A percentile compares a stretch with the other conserved stretches of the same genome.
phyloP scores from a whole-genome alignment of 2,888 invertebrate genomes.

The Drosophila pseudotalamancana region DNA sequence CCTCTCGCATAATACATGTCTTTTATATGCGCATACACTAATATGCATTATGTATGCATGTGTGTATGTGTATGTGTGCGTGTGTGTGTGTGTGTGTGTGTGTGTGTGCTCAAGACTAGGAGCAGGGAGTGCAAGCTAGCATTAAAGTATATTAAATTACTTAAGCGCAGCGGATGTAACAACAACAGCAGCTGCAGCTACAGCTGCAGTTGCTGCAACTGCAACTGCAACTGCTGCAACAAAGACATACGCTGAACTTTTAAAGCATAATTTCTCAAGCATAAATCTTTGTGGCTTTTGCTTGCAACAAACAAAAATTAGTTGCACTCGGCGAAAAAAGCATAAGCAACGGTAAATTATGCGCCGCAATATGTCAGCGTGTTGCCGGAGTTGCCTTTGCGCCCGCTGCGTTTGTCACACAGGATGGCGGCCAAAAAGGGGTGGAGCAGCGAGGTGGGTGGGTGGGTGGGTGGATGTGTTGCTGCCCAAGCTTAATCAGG shows the following conservation, averaged over 20 bases:
- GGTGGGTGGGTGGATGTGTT: slow-evolving; percentile 1
- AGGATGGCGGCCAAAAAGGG: slow-evolving; percentile 65
- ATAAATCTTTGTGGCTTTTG: slow-evolving; percentile 75
- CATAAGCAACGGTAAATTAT: slow-evolving; percentile 76
- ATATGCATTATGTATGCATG: slow-evolving; percentile 65
- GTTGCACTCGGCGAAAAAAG: slow-evolving; percentile 67
- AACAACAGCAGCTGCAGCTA: slow-evolving; percentile 25
- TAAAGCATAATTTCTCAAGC: slow-evolving; percentile 75
- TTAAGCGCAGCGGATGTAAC: slow-evolving; percentile 48
- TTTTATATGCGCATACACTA: slow-evolving; percentile 78
- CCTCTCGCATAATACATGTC: slow-evolving; percentile 66
- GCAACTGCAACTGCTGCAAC: slow-evolving; percentile 10
- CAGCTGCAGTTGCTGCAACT: too few relatives aligned
- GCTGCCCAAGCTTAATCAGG: slow-evolving; percentile 67
- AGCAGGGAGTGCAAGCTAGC: slow-evolving; percentile 35
- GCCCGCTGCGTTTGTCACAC: slow-evolving; percentile 77
- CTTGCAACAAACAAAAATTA: slow-evolving; percentile 73
- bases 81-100: slow-evolving; percentile 14
- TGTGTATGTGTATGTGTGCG: slow-evolving; percentile 33
- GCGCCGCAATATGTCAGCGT: slow-evolving; percentile 76
- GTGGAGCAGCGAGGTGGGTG: slow-evolving; percentile 10
- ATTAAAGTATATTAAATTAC: slow-evolving; percentile 78
- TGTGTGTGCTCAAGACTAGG: slow-evolving; percentile 16
- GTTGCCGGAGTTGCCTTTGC: slow-evolving; percentile 66
- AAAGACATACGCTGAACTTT: slow-evolving; percentile 68